Percentiles rank a stretch among this genome's conserved stretches.
phyloP scores from a whole-genome alignment of 2,113 vertebrate species.

The Salvelinus alpinus region DNA sequence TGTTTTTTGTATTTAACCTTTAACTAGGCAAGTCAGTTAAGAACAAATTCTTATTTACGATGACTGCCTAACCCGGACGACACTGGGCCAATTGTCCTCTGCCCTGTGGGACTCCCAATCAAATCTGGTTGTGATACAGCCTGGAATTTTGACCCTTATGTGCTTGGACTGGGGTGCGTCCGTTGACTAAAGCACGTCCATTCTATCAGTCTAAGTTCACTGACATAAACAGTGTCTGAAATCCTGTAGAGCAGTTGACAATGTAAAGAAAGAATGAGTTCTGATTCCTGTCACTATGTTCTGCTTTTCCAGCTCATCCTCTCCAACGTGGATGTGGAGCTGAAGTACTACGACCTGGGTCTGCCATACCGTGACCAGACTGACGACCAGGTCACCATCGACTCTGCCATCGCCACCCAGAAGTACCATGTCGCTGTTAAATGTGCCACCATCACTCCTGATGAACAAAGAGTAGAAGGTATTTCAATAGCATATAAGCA shows the following conservation, averaged over 20 bases:
- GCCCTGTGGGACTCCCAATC: too few relatives aligned
- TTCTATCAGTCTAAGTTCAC: not conserved
- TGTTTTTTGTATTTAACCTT: too few relatives aligned
- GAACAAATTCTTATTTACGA: too few relatives aligned
- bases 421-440: slow-evolving; percentile 95
- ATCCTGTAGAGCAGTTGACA: not conserved
- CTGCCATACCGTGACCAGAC: slow-evolving; percentile 94
- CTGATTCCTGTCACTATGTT: not conserved
- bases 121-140: too few relatives aligned
- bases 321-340: slow-evolving; percentile 87
- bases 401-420: slow-evolving; percentile 91
- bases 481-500: not conserved
- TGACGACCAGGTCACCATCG: slow-evolving; percentile 93
- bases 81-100: too few relatives aligned
- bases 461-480: slow-evolving; percentile 94
- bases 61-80: too few relatives aligned
- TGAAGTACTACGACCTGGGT: slow-evolving; percentile 95
- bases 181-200: not conserved
- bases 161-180: not conserved
- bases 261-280: not conserved
- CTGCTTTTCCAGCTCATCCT: slow-evolving; percentile 83
- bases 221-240: not conserved
- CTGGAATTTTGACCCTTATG: too few relatives aligned
- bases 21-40: too few relatives aligned
- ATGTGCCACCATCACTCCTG: slow-evolving; percentile 96